Base-by-base conservation (phyloP, 2,797 vertebrate species). In the Fistularia commersonii region DNA sequence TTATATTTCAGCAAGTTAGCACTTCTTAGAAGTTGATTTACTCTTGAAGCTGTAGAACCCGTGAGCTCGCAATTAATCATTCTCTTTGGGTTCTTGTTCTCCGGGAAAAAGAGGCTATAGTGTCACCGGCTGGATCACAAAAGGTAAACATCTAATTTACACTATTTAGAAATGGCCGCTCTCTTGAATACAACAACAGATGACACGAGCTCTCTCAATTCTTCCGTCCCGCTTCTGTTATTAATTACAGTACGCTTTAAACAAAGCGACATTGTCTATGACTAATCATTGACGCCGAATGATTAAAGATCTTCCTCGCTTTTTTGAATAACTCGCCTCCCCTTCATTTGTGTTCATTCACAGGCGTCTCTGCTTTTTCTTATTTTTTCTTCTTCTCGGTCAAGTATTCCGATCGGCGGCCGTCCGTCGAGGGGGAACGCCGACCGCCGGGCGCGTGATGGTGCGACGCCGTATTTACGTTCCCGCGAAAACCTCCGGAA, bases 1-100 rank as follows among this genome's bases (percentile, higher is more conserved):
- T 94, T 93, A 81, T 92, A 88, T 95, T 95, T 94, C 89, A 95
- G 92, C 94, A 91, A 93, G 92, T 92, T 92, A 92, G 91, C 93
- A 89, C 90, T 93, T 93, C 92, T 88, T 69, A 90, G 93, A 92
- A 88, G 91, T 86, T 88, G 91, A 91, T 94, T 92, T 92, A 92
- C 92, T 93, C 90, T 90, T 83, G 71, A 89, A 92, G 91, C 92
- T 91, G 91, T 88, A 90, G 91, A 92, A 93, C 84, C 89, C 54
- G 84, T 87, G 90, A 89, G 91, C 90, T 93, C 59, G 86, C 89
- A 89, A 90, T 93, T 91, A 92, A 92, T 91, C 92, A 90, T 78
- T 76, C 31, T 82, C 84, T 67, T 86, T 80, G 90, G 90, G 32
- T 41, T 90, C 84, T 84, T 86, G 88, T 85, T 90, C 88, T 86